Evolutionary conservation across 1,140 invertebrate species (phyloP).

Genomic region (Hycleus phaleratus): DNA sequence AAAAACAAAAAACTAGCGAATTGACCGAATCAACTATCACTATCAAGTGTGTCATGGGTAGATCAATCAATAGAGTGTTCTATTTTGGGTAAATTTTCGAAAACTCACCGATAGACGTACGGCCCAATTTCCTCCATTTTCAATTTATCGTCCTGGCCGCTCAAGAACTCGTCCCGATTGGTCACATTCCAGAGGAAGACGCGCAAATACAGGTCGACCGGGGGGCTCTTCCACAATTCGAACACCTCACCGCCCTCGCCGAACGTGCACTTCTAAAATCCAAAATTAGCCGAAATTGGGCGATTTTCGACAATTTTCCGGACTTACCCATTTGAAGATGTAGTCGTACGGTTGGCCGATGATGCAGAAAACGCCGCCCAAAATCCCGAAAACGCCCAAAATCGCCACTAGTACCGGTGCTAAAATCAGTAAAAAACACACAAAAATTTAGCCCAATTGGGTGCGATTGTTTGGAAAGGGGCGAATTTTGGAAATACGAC

Average conservation of each 20-base stretch:
- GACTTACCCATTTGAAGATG: conserved; percentile 59
- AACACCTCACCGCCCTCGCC: conserved; percentile 69
- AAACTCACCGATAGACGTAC: conserved; percentile 79
- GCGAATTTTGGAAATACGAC: too few species aligned
- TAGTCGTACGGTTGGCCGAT: conserved; percentile 61
- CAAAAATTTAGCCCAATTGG: too few species aligned
- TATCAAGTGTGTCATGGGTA: too few species aligned
- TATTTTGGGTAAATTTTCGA: too few species aligned
- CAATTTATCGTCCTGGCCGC: conserved; percentile 61
- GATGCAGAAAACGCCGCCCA: conserved; percentile 51
- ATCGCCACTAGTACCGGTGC: conserved; percentile 40
- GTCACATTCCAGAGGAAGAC: conserved; percentile 86
- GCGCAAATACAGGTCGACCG: conserved; percentile 74
- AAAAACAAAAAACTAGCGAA: too few species aligned
- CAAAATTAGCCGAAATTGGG: not conserved
- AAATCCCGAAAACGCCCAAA: conserved; percentile 55
- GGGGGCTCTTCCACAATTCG: conserved; percentile 75
- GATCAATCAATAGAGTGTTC: too few species aligned
- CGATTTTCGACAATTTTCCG: too few species aligned
- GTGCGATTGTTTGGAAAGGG: too few species aligned
- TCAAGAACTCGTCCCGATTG: conserved; percentile 71
- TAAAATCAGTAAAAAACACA: not conserved
- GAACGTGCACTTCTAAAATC: conserved; percentile 60
- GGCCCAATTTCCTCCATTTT: conserved; percentile 76
- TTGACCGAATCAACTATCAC: too few species aligned